phyloP scores from a whole-genome alignment of 2,888 invertebrate species.

The Epinotia nisella region DNA sequence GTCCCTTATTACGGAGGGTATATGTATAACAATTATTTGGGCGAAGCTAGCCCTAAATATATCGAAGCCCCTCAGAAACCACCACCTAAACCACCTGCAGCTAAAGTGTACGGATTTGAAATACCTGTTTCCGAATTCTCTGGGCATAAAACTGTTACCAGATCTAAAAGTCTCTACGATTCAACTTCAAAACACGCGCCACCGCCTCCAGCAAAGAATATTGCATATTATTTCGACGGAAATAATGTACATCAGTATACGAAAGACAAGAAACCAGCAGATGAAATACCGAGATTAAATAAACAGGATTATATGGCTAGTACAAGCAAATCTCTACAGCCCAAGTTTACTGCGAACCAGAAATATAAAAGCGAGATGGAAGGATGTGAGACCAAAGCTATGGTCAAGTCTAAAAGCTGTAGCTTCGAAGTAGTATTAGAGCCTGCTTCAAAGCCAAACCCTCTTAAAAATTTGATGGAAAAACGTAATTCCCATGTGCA shows the following conservation, averaged over 20 bases:
- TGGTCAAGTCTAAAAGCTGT: conserved; percentile 81
- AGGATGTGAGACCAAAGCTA: conserved; percentile 73
- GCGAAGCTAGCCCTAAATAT: conserved; percentile 64
- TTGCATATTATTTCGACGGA: conserved; percentile 82
- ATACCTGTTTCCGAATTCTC: conserved; percentile 63
- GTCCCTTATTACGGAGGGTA: conserved; percentile 81
- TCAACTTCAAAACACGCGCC: conserved; percentile 65
- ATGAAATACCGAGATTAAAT: conserved; percentile 86
- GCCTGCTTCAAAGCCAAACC: conserved; percentile 79
- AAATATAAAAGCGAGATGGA: conserved; percentile 79
- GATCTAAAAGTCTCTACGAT: conserved; percentile 78
- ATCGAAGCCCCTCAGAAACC: conserved; percentile 57
- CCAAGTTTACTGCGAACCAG: conserved; percentile 72
- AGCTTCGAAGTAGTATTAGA: conserved; percentile 82
- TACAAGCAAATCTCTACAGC: conserved; percentile 76
- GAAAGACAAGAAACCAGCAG: conserved; percentile 71
- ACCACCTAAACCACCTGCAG: conserved; percentile 60
- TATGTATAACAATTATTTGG: conserved; percentile 81
- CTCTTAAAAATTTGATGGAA: conserved; percentile 77
- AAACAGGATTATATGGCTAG: conserved; percentile 83
- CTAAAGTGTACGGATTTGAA: conserved; percentile 75
- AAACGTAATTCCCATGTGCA: conserved; percentile 81
- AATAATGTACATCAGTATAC: conserved; percentile 73
- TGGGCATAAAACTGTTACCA: conserved; percentile 77
- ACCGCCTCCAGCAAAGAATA: conserved; percentile 75